These are phyloP conservation scores for Dorcus parallelipipedus DNA, from an alignment of 2,888 invertebrate genomes.

Conservation along the genomic window DNA sequence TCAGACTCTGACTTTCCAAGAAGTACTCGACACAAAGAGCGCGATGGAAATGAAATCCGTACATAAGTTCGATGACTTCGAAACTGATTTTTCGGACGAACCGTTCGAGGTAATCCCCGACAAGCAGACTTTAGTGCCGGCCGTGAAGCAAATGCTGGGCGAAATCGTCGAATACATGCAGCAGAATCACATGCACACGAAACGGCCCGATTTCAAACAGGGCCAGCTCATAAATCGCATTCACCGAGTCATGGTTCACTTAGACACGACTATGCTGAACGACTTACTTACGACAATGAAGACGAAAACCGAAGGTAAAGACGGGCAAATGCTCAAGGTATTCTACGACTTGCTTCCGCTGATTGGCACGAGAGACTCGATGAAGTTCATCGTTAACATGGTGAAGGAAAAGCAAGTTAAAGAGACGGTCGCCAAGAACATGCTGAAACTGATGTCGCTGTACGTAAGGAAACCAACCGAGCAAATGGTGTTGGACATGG, in stretches of 20 bases:
- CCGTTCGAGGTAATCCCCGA: slow-evolving; percentile 30
- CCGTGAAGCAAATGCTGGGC: slow-evolving; percentile 37
- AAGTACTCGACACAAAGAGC: slow-evolving; percentile 26
- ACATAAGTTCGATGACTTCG: slow-evolving; percentile 8
- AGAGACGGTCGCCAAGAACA: slow-evolving; percentile 34
- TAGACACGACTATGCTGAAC: slow-evolving; percentile 39
- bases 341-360: slow-evolving; percentile 50
- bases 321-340: slow-evolving; percentile 31
- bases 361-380: slow-evolving; percentile 48
- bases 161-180: slow-evolving; percentile 41
- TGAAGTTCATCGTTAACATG: slow-evolving; percentile 43
- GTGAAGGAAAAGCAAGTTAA: slow-evolving; percentile 40
- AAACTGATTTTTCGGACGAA: slow-evolving; percentile 14
- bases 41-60: slow-evolving; percentile 7
- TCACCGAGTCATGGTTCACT: slow-evolving; percentile 34
- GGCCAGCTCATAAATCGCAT: slow-evolving; percentile 43
- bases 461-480: slow-evolving; percentile 46
- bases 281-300: slow-evolving; percentile 31
- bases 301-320: slow-evolving; percentile 23
- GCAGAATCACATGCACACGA: slow-evolving; percentile 38
- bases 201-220: slow-evolving; percentile 38
- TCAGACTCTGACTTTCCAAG: slow-evolving; percentile 42
- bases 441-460: slow-evolving; percentile 48
- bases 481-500: slow-evolving; percentile 42
- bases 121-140: slow-evolving; percentile 30